phyloP scores from a whole-genome alignment of 2,797 vertebrate species.

The Pipistrellus pygmaeus region DNA sequence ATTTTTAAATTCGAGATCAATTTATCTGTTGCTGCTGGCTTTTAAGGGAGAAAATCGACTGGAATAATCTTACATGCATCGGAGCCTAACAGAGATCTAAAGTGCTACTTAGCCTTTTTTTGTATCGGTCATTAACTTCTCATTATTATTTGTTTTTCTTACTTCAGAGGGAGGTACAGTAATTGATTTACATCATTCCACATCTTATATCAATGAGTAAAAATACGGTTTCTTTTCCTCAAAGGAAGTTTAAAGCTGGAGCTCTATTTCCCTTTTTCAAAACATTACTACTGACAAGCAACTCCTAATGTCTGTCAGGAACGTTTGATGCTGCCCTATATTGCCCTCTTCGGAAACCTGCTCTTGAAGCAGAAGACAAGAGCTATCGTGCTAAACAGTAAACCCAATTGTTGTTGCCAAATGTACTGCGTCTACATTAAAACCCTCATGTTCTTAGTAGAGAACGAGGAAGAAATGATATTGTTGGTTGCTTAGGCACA shows the following conservation, averaged over 20 bases:
- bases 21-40: slow-evolving; percentile 40
- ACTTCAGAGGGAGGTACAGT: slow-evolving; percentile 29
- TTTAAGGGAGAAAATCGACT: slow-evolving; percentile 49
- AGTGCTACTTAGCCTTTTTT: slow-evolving; percentile 46
- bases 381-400: slow-evolving; percentile 72
- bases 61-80: slow-evolving; percentile 20
- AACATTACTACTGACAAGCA: slow-evolving; percentile 69
- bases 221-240: slow-evolving; percentile 58
- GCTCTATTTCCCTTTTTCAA: slow-evolving; percentile 64
- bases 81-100: slow-evolving; percentile 39
- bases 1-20: slow-evolving; percentile 54
- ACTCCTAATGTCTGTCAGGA: slow-evolving; percentile 74
- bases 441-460: slow-evolving; percentile 42
- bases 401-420: slow-evolving; percentile 76
- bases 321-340: slow-evolving; percentile 27
- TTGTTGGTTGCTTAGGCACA: slow-evolving; percentile 71
- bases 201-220: slow-evolving; percentile 57
- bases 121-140: slow-evolving; percentile 52
- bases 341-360: slow-evolving; percentile 78
- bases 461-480: slow-evolving; percentile 66
- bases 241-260: slow-evolving; percentile 65
- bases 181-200: slow-evolving; percentile 42
- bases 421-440: slow-evolving; percentile 51
- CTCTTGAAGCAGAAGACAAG: slow-evolving; percentile 78
- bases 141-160: slow-evolving; percentile 55